Base-by-base conservation (phyloP, 2,113 vertebrate genomes). In the Hyla sarda region DNA sequence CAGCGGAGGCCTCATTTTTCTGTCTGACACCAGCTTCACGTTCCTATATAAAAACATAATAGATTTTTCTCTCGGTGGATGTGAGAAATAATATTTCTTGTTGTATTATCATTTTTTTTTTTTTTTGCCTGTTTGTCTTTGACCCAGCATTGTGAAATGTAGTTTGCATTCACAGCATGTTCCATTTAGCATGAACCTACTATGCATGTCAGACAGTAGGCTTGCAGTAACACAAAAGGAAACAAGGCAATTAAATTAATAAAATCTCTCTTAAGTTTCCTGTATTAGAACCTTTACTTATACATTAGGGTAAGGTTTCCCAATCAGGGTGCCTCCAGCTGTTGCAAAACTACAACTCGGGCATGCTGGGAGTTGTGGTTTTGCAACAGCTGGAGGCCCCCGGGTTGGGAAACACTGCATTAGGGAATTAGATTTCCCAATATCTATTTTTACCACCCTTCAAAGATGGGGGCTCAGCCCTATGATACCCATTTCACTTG, bases 11-110 rank as follows among this genome's bases (percentile, higher is more conserved):
- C 89, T 90, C 93, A 92, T 95, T 92, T 92, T 94, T 95, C 92
- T 94, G 90, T 83, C 90, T 93, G 93, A 94, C 93, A 93, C 91
- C 91, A 90, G 90, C 88, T 86, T 89, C 92, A 90, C 92, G 90
- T 88, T 88, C 89, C 83, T 93, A 89, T 93, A 93, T 92, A 92
- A 90, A 92, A 92, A 92, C 6, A 92, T 89, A 91, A 90, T 87
- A 87, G 89, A 93, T 71, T 86, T 56, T 80, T 45, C 34, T 81
- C n/a, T 65, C 78, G 8, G 5, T 81, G 58, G 21, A 81, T 62
- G 78, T 65, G 56, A 62, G 60, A 81, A 81, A 65, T 45, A 81
- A 81, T 58, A 81, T 81, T 81, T 77, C 74, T 21, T 54, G 28
- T 47, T 77, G 17, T 48, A 77, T 77, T 77, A 77, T 76, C 52